Evolutionary conservation across 2,797 vertebrate species (phyloP).

Genomic region (Oreortyx pictus): DNA sequence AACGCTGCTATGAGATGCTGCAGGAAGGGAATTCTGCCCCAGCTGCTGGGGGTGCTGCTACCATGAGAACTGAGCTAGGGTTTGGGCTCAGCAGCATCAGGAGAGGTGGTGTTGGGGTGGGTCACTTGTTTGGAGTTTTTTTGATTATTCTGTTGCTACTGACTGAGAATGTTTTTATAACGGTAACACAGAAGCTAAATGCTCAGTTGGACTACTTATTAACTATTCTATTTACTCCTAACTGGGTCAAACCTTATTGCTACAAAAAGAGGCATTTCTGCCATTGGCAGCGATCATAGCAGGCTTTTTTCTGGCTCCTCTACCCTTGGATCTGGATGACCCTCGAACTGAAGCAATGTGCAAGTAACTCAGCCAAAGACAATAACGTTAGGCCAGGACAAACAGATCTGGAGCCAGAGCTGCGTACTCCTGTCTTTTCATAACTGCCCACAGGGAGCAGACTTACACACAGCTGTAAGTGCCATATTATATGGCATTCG

Average conservation of each 20-base stretch:
- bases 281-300: background rate
- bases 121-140: background rate
- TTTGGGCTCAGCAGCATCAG: background rate
- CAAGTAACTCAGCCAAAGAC: constrained; percentile 16
- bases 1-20: background rate
- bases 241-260: background rate
- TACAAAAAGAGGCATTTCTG: background rate
- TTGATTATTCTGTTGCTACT: background rate
- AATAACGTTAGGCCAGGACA: background rate
- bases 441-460: background rate
- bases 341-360: background rate
- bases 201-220: background rate
- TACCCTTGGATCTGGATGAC: background rate
- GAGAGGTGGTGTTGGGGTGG: background rate
- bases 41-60: background rate
- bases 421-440: background rate
- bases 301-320: background rate
- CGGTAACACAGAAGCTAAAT: background rate
- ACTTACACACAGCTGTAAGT: background rate
- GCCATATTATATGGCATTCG: rapidly evolving
- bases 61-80: background rate
- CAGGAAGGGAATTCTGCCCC: background rate
- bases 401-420: background rate
- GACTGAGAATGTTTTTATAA: background rate
- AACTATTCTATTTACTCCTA: background rate